Percentiles rank a stretch among this genome's conserved stretches.
Evolutionary conservation across 2,888 invertebrate species (phyloP).

Genomic region (Sesamia inferens): DNA sequence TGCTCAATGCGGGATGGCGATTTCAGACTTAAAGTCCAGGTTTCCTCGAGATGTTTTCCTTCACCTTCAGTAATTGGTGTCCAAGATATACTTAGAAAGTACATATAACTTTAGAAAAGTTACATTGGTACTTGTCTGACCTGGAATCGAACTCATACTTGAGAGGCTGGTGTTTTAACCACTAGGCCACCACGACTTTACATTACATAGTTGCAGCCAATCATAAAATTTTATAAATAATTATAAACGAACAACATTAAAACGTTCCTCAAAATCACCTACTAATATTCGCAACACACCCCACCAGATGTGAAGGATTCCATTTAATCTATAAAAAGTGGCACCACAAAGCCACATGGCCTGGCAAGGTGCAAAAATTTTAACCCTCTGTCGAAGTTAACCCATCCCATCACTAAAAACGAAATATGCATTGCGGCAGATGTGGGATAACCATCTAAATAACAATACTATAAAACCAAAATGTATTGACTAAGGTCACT

Average conservation of each 20-base stretch:
- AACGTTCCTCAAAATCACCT: neutral
- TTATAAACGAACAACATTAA: neutral
- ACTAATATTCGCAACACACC: slow-evolving; percentile 15
- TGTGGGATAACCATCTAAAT: slow-evolving; percentile 40
- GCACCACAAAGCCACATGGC: slow-evolving; percentile 44
- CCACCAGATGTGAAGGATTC: slow-evolving; percentile 32
- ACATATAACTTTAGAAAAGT: too few relatives aligned
- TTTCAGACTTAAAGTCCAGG: too few relatives aligned
- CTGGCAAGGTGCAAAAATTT: slow-evolving; percentile 53
- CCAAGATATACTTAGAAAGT: too few relatives aligned
- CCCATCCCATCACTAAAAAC: slow-evolving; percentile 40
- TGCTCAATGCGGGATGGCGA: too few relatives aligned
- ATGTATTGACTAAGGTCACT: slow-evolving; percentile 24
- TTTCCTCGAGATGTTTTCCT: too few relatives aligned
- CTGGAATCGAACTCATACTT: too few relatives aligned
- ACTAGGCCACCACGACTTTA: too few relatives aligned
- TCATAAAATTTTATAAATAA: neutral
- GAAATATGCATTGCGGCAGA: slow-evolving; percentile 35
- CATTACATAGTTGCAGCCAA: neutral
- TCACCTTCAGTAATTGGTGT: too few relatives aligned
- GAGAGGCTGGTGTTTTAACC: too few relatives aligned
- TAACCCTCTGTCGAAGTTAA: slow-evolving; percentile 38
- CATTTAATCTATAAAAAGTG: slow-evolving; percentile 45
- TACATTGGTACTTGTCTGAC: too few relatives aligned
- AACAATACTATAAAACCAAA: slow-evolving; percentile 29